These are phyloP conservation scores for Volucella zonaria DNA, from an alignment of 2,888 invertebrate species.

Conservation along the genomic window DNA sequence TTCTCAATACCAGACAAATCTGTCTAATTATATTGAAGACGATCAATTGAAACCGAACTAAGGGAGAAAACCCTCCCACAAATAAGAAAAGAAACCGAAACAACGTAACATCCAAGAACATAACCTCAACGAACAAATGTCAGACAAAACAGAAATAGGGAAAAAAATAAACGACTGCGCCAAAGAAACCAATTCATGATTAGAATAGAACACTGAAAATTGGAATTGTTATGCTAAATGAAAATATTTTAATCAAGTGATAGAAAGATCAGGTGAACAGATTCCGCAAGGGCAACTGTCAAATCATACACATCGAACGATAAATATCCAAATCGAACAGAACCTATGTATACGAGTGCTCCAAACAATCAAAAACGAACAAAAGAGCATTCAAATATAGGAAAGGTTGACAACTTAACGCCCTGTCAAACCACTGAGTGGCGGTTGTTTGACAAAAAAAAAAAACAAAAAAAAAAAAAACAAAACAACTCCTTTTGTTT, in stretches of 20 bases:
- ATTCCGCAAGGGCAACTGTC: constrained; percentile 39
- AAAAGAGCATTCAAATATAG: constrained; percentile 33
- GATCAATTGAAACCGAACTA: constrained; percentile 25
- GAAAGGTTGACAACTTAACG: constrained; percentile 47
- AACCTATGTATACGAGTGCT: neutral
- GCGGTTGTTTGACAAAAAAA: constrained; percentile 19
- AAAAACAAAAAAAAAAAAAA: too few relatives aligned
- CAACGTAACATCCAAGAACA: constrained; percentile 20
- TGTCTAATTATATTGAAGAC: constrained; percentile 39
- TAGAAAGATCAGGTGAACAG: constrained; percentile 21
- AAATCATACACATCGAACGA: constrained; percentile 32
- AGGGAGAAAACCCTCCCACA: neutral
- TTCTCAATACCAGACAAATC: constrained; percentile 13
- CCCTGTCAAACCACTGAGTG: constrained; percentile 1
- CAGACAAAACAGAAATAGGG: constrained; percentile 22
- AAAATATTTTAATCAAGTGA: constrained; percentile 32
- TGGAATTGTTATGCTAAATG: constrained; percentile 52
- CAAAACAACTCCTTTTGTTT: neutral
- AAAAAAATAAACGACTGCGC: constrained; percentile 6
- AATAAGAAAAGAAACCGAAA: constrained; percentile 18
- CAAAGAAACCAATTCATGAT: constrained; percentile 22
- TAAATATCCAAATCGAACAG: too few relatives aligned
- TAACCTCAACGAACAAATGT: constrained; percentile 40
- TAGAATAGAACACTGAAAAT: constrained; percentile 20
- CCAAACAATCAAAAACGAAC: constrained; percentile 6